phyloP scores from a whole-genome alignment of 2,113 vertebrate species.

The Verasper variegatus region DNA sequence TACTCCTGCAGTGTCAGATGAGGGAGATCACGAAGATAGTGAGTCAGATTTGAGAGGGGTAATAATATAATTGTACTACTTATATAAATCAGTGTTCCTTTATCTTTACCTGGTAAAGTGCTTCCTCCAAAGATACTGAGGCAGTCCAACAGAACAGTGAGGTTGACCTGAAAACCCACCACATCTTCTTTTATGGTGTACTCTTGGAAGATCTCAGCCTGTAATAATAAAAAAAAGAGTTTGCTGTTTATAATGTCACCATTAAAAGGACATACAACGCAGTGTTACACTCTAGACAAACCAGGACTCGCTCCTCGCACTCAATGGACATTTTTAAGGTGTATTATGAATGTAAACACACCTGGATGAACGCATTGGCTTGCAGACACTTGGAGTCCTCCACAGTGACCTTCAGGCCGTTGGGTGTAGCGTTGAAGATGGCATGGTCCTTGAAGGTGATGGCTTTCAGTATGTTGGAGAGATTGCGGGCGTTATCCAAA shows the following conservation, averaged over 20 bases:
- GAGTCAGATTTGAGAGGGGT: not conserved
- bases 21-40: not conserved
- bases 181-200: conserved; percentile 90
- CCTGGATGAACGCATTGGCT: conserved; percentile 98
- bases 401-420: conserved; percentile 93
- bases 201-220: conserved; percentile 96
- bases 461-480: conserved; percentile 93
- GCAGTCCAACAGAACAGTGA: conserved; percentile 94
- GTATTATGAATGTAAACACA: conserved; percentile 3
- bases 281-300: not conserved
- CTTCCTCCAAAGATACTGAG: conserved; percentile 94
- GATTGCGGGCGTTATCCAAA: conserved; percentile 92
- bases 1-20: conserved; percentile 80
- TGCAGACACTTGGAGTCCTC: conserved; percentile 95
- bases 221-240: conserved; percentile 32
- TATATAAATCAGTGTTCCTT: not conserved
- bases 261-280: not conserved
- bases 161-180: conserved; percentile 91
- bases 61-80: not conserved
- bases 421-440: conserved; percentile 88
- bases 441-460: conserved; percentile 93
- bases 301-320: not conserved
- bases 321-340: not conserved
- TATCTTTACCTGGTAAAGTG: conserved; percentile 85
- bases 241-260: not conserved